These are phyloP conservation scores for Alcis repandata DNA, from an alignment of 2,888 invertebrate genomes.

Conservation along the genomic window DNA sequence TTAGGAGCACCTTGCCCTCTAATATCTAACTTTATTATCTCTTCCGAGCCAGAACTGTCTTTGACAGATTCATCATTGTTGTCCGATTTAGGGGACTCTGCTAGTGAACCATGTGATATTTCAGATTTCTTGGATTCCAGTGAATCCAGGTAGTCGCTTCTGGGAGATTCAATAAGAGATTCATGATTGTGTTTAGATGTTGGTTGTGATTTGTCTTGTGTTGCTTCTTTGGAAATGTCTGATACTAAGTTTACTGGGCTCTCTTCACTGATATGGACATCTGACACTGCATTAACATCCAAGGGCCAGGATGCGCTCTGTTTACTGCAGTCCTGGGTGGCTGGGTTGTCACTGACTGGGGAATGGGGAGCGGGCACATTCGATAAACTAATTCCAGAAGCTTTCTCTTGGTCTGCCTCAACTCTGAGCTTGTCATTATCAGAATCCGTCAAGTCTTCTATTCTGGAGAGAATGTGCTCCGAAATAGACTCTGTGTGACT, in stretches of 20 bases:
- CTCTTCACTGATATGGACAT: slow-evolving; percentile 75
- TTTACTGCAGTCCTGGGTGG: slow-evolving; percentile 64
- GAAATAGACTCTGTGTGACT: slow-evolving; percentile 79
- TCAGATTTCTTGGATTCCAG: slow-evolving; percentile 63
- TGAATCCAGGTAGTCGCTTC: slow-evolving; percentile 74
- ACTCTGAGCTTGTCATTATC: slow-evolving; percentile 62
- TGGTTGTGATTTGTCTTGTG: slow-evolving; percentile 53
- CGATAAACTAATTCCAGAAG: slow-evolving; percentile 58
- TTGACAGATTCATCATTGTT: slow-evolving; percentile 55
- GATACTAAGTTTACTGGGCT: slow-evolving; percentile 77
- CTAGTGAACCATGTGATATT: slow-evolving; percentile 52
- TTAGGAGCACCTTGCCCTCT: slow-evolving; percentile 77
- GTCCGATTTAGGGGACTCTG: slow-evolving; percentile 51
- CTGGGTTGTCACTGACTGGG: slow-evolving; percentile 61
- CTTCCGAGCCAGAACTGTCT: slow-evolving; percentile 76
- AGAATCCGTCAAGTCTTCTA: slow-evolving; percentile 72
- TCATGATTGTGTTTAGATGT: slow-evolving; percentile 51
- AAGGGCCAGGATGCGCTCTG: slow-evolving; percentile 72
- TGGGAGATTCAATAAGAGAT: slow-evolving; percentile 61
- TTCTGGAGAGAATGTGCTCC: slow-evolving; percentile 76
- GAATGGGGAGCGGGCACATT: slow-evolving; percentile 61
- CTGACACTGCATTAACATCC: slow-evolving; percentile 67
- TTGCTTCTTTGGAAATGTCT: slow-evolving; percentile 69
- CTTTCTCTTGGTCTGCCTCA: slow-evolving; percentile 57
- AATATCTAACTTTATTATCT: slow-evolving; percentile 82